Percentiles rank a stretch among this genome's conserved stretches.
phyloP scores from a whole-genome alignment of 1,140 invertebrate species.

The Musca vetustissima region DNA sequence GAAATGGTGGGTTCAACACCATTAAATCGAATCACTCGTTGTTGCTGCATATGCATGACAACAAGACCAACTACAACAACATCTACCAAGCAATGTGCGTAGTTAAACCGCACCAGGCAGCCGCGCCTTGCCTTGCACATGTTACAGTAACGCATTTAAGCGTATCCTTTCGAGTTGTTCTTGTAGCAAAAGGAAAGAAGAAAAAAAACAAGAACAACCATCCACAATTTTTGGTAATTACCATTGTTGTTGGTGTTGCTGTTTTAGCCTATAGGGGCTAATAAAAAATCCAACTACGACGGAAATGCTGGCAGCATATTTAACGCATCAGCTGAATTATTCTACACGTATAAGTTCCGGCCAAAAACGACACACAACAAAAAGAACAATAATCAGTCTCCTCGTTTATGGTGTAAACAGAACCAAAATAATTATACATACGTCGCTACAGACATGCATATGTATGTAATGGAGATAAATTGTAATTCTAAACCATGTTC shows the following conservation, averaged over 20 bases:
- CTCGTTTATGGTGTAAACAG: neutral
- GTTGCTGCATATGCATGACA: neutral
- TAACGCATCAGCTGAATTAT: conserved; percentile 21
- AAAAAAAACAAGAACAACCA: neutral
- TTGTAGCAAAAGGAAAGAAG: no score
- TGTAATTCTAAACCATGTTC: no score
- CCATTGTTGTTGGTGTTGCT: neutral
- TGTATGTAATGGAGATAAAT: neutral
- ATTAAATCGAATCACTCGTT: neutral
- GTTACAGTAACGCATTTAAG: conserved; percentile 16
- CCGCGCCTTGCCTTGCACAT: neutral
- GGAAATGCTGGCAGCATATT: conserved; percentile 20
- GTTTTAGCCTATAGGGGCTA: conserved; percentile 12
- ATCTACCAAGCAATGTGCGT: no score
- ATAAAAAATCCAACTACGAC: neutral
- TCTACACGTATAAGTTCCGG: conserved; percentile 7
- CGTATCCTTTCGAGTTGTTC: conserved; percentile 9
- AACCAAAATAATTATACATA: neutral
- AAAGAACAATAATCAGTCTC: neutral
- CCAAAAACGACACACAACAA: neutral
- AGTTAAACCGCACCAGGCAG: no score
- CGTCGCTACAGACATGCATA: neutral
- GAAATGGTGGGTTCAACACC: neutral
- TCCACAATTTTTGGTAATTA: neutral
- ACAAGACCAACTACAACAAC: neutral